phyloP scores from a whole-genome alignment of 2,797 vertebrate species.

The Nasua narica region DNA sequence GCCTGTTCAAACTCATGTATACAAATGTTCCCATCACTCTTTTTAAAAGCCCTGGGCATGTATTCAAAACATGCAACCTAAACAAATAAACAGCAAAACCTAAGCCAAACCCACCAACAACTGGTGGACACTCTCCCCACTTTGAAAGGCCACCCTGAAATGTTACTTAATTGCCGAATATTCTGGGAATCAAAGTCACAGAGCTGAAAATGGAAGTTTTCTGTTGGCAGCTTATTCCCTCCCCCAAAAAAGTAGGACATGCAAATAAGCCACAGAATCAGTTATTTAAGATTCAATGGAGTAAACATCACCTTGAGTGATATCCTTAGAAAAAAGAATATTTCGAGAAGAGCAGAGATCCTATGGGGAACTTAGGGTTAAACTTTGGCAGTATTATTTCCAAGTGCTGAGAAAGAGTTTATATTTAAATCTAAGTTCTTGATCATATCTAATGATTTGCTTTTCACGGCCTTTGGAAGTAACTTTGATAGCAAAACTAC shows the following conservation, averaged over 20 bases:
- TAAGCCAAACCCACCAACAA: conserved; percentile 46
- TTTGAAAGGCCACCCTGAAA: conserved; percentile 6
- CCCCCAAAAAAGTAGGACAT: neutral
- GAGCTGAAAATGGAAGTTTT: neutral
- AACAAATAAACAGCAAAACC: conserved; percentile 61
- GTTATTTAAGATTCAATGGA: neutral
- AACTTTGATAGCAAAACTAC: conserved; percentile 55
- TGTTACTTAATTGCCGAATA: neutral
- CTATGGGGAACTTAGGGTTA: conserved; percentile 2
- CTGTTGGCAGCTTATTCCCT: neutral
- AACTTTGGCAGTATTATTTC: conserved; percentile 11
- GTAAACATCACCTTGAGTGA: conserved; percentile 1
- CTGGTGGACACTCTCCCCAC: conserved; percentile 1
- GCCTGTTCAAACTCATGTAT: conserved; percentile 43
- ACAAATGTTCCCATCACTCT: conserved; percentile 53
- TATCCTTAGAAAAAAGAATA: neutral
- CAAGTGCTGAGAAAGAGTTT: conserved; percentile 47
- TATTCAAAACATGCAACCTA: conserved; percentile 67
- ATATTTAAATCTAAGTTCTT: conserved; percentile 58
- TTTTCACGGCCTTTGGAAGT: conserved; percentile 59
- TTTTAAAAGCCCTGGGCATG: conserved; percentile 59
- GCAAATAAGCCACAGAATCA: neutral
- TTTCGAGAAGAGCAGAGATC: neutral
- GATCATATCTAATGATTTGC: conserved; percentile 62
- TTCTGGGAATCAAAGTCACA: conserved; percentile 16